Conservation (phyloP, 2,888 invertebrate genomes). For the Anarsia innoxiella region DNA sequence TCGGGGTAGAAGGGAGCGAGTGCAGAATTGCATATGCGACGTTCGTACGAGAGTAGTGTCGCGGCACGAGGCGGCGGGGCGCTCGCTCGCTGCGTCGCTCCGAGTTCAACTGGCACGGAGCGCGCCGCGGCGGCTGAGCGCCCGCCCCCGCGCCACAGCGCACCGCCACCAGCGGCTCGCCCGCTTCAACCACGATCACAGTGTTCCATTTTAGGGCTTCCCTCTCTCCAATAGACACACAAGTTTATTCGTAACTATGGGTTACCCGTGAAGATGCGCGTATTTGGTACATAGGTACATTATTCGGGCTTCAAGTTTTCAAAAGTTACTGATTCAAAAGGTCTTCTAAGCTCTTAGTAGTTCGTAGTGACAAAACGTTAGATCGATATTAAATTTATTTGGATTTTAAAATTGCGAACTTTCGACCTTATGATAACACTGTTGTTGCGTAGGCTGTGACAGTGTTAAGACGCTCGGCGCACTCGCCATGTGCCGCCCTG, state of each 20-base stretch:
- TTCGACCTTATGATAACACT: too few species aligned
- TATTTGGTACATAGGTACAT: too few species aligned
- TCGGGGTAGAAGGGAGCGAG: conserved; percentile 40
- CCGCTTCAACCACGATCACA: conserved; percentile 2
- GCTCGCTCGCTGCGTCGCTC: conserved; percentile 64
- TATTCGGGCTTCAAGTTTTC: too few species aligned
- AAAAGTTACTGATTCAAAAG: too few species aligned
- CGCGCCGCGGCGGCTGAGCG: conserved; percentile 47
- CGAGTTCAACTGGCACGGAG: conserved; percentile 54
- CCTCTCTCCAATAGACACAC: neutral
- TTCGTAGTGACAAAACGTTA: too few species aligned
- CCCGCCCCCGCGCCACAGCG: conserved; percentile 51
- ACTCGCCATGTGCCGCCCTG: conserved; percentile 37
- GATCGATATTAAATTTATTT: too few species aligned
- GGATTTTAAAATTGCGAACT: too few species aligned
- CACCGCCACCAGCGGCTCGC: conserved; percentile 4
- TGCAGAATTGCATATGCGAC: conserved; percentile 48
- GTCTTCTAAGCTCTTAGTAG: too few species aligned
- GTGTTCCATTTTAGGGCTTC: neutral
- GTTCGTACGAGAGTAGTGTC: conserved; percentile 41
- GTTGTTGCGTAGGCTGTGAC: too few species aligned
- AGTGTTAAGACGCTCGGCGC: too few species aligned
- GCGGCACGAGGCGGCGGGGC: conserved; percentile 54
- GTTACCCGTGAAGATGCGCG: too few species aligned
- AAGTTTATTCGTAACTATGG: too few species aligned